Percentiles rank a stretch among this genome's conserved stretches.
These are phyloP conservation scores for Cheilosia vulpina DNA, from an alignment of 2,888 invertebrate genomes.

Conservation along the genomic window DNA sequence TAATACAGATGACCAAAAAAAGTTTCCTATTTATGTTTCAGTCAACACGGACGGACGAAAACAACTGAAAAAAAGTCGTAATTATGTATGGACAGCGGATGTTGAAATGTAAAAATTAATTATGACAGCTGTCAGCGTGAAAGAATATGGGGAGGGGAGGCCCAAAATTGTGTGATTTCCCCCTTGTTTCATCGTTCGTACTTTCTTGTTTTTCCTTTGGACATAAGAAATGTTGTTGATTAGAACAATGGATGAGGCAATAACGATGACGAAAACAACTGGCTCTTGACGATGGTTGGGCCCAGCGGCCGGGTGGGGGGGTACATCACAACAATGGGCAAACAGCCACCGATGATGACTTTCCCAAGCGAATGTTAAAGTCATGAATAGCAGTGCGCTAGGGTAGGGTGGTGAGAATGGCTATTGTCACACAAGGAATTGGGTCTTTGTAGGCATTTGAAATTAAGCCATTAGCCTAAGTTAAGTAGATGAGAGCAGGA, in stretches of 20 bases:
- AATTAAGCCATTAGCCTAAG: conserved; percentile 73
- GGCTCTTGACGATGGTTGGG: conserved; percentile 10
- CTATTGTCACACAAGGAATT: conserved; percentile 62
- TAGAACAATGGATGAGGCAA: conserved; percentile 69
- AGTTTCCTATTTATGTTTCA: conserved; percentile 44
- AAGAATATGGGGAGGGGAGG: conserved; percentile 22
- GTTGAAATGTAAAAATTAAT: conserved; percentile 82
- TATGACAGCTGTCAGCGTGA: conserved; percentile 83
- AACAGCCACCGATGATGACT: conserved; percentile 56
- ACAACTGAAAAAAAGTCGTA: conserved; percentile 38
- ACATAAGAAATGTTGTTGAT: conserved; percentile 63
- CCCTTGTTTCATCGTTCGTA: conserved; percentile 8
- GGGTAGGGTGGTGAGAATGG: background rate
- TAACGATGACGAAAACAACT: conserved; percentile 47
- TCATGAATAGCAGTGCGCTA: conserved; percentile 41
- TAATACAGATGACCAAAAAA: conserved; percentile 49
- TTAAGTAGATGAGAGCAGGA: conserved; percentile 51
- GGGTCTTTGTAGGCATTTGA: conserved; percentile 70
- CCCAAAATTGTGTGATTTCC: conserved; percentile 55
- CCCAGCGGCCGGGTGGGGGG: background rate
- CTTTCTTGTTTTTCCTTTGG: conserved; percentile 4
- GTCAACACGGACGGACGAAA: conserved; percentile 16
- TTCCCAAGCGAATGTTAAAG: conserved; percentile 48
- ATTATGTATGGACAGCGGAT: conserved; percentile 73
- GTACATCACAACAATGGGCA: conserved; percentile 47